phyloP scores from a whole-genome alignment of 2,797 vertebrate genomes.

The Sebastiscus tertius region DNA sequence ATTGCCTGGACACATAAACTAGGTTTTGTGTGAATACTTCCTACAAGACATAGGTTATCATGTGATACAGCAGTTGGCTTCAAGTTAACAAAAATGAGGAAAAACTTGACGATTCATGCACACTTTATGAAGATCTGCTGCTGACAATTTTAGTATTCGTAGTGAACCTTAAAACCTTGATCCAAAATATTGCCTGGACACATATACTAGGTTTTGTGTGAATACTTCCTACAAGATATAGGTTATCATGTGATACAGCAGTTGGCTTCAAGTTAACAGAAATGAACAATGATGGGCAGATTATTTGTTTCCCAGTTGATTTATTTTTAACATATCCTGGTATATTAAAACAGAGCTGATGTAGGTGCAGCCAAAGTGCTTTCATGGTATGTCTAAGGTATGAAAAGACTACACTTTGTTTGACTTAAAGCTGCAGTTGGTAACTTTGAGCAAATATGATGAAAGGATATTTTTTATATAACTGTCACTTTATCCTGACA shows the following conservation, averaged over 20 bases:
- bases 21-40: background rate
- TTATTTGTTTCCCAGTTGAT: background rate
- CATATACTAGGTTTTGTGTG: background rate
- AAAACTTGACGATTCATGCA: fast-evolving
- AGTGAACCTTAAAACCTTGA: background rate
- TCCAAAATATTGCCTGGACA: no score
- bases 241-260: background rate
- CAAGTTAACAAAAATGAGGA: no score
- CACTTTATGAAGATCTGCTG: background rate
- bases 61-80: no score
- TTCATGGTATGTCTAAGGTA: background rate
- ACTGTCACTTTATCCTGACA: no score
- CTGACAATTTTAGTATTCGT: background rate
- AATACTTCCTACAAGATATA: background rate
- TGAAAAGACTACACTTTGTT: background rate
- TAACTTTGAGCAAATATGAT: background rate
- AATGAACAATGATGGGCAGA: background rate
- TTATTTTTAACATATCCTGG: no score
- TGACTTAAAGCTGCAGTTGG: background rate
- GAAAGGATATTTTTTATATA: no score
- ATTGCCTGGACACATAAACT: no score
- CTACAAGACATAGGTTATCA: no score
- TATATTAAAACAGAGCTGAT: background rate
- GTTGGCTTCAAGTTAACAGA: background rate
- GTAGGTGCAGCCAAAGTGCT: background rate